These are phyloP conservation scores for Triplophysa bombifrons DNA, from an alignment of 2,797 vertebrate species.

Conservation along the genomic window DNA sequence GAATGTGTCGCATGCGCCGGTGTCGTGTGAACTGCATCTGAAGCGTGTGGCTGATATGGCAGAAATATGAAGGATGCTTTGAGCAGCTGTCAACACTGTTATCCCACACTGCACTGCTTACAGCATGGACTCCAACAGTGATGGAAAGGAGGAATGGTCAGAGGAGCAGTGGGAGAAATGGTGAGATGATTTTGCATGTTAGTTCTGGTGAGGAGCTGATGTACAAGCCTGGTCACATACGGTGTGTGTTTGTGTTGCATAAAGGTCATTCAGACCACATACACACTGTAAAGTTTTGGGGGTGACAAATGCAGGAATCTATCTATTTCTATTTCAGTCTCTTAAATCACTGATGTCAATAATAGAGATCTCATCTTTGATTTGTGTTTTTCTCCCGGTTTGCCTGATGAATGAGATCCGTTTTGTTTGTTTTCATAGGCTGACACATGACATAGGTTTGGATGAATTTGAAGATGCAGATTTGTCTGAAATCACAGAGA, in stretches of 20 bases:
- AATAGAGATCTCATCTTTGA: no score
- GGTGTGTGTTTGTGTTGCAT: not conserved
- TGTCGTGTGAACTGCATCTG: conserved; percentile 29
- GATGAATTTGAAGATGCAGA: conserved; percentile 99
- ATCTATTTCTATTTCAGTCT: not conserved
- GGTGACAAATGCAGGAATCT: not conserved
- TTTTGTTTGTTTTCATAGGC: conserved; percentile 74
- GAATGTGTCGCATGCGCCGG: not conserved
- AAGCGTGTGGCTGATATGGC: not conserved
- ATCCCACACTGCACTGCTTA: conserved; percentile 72
- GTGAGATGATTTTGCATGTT: conserved; percentile 67
- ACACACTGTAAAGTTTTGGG: not conserved
- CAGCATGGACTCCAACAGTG: conserved; percentile 91
- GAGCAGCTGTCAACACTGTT: conserved; percentile 41
- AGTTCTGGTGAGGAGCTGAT: not conserved
- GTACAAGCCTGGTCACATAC: not conserved
- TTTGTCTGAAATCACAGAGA: conserved; percentile 92
- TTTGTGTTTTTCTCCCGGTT: not conserved
- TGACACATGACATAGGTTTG: conserved; percentile 97
- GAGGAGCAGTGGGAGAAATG: conserved; percentile 99
- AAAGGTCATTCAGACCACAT: not conserved
- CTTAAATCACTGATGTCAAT: no score
- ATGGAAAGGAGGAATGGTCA: conserved; percentile 93
- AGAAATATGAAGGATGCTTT: conserved; percentile 66
- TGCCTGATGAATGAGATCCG: not conserved